Conservation (phyloP, 1,140 invertebrate species). For the Drosophila melanogaster region DNA sequence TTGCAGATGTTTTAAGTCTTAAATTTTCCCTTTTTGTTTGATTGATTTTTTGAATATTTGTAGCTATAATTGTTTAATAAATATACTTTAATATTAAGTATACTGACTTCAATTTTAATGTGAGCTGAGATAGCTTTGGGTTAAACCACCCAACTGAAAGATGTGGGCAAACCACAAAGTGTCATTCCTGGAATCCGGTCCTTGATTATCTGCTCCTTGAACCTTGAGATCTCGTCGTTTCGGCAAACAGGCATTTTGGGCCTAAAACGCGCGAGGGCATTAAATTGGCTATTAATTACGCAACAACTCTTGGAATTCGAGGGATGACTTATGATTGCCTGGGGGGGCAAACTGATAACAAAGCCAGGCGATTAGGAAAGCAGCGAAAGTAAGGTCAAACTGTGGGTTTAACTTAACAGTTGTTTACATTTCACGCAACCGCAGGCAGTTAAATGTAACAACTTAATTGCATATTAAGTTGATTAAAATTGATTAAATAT, state of each 20-base stretch:
- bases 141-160: constrained; percentile 4
- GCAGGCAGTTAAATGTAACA: not conserved
- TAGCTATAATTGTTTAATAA: not conserved
- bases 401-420: constrained; percentile 7
- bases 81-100: not conserved
- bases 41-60: not conserved
- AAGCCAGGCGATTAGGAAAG: not conserved
- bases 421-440: not conserved
- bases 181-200: constrained; percentile 6
- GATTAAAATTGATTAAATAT: constrained; percentile 12
- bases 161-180: constrained; percentile 19
- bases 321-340: constrained; percentile 12
- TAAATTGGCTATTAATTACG: constrained; percentile 46
- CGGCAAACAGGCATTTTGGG: constrained; percentile 18
- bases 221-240: constrained; percentile 11
- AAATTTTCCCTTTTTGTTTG: no score
- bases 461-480: constrained; percentile 2
- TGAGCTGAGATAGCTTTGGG: not conserved
- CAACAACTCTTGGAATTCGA: not conserved
- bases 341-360: constrained; percentile 4
- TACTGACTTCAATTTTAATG: not conserved
- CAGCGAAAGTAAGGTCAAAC: not conserved
- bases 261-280: constrained; percentile 29
- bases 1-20: no score
- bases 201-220: constrained; percentile 17